Evolutionary conservation across 2,888 invertebrate species (phyloP), one percentile per base, ranked within the genome.

Genomic region (Dynastes hyllus): DNA sequence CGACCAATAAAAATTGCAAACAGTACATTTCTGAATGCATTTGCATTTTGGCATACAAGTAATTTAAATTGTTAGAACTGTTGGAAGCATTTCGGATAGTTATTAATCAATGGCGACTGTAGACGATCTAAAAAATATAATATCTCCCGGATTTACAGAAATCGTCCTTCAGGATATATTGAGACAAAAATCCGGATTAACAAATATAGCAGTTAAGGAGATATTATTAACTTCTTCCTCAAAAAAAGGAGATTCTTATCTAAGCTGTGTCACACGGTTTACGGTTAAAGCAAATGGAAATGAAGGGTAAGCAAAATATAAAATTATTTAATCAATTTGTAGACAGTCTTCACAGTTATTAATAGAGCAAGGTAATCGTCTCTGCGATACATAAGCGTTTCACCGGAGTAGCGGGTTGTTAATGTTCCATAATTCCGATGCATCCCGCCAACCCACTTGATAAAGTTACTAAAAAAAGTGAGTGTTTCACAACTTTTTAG

Each of bases 241-340:
- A 37, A 90, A 89, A 71, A 94, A 93, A 86, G 95, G 95, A 0
- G 94, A 95, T 84, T 93, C 93, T 0, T 95, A 94, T 84, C 86
- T 95, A 70, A 94, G 94, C 82, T 91, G 92, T 80, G 89, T 94
- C 0, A 91, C 91, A 70, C 91, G 92, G 53, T 90, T 94, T 45
- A 91, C 88, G 71, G 89, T 95, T 3, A 87, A 88, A 77, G 92
- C 93, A 1, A 85, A 84, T 69, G 87, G 88, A 9, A 80, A 86
- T 37, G 86, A 86, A 2, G 85, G 77, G 84, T 85, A 82, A 69
- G 55, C 65, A 13, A 61, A 27, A 50, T 55, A 29, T 55, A 45
- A 45, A 8, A 11, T 66, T 66, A 66, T 66, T 65, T 65, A 65
- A 6, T 6, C 11, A 22, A 29, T 65, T 2, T 32, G 32, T 32